Conservation (phyloP, 1,140 invertebrate genomes). For the Penaeus chinensis region DNA sequence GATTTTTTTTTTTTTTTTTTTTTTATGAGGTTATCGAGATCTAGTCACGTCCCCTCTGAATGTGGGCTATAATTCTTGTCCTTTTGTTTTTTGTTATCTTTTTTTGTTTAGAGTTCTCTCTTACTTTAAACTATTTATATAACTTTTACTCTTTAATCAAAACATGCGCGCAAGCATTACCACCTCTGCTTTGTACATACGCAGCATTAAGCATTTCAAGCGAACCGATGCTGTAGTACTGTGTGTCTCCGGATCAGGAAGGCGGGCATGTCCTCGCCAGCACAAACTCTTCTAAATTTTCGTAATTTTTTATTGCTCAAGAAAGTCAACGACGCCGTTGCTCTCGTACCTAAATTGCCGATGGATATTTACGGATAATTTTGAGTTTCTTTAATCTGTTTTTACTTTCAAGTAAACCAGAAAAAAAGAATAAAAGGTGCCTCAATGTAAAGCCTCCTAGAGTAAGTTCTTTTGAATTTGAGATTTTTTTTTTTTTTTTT, state of each 20-base stretch:
- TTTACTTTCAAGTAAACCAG: no score
- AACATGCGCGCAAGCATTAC: slow-evolving; percentile 23
- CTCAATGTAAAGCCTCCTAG: no score
- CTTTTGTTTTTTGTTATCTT: no score
- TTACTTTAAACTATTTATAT: not conserved
- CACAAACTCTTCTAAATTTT: no score
- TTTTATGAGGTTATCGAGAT: no score
- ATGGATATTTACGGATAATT: not conserved
- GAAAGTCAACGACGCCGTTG: slow-evolving; percentile 24
- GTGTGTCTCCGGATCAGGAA: slow-evolving; percentile 11
- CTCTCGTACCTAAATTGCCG: not conserved
- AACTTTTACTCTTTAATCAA: slow-evolving; percentile 19
- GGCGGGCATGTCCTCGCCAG: not conserved
- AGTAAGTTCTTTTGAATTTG: no score
- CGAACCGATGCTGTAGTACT: slow-evolving; percentile 17
- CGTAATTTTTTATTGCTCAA: slow-evolving; percentile 14
- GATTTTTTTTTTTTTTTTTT: no score
- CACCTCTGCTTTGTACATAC: slow-evolving; percentile 38
- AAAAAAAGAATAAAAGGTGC: no score
- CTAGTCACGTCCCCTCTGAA: no score
- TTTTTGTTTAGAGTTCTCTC: no score
- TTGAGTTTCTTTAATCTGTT: not conserved
- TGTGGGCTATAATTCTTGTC: no score
- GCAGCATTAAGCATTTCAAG: slow-evolving; percentile 34
- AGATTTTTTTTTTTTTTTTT: no score